A percentile compares a stretch with the other conserved stretches of the same genome.
phyloP scores from a whole-genome alignment of 2,888 invertebrate species.

The Conistra vaccinii region DNA sequence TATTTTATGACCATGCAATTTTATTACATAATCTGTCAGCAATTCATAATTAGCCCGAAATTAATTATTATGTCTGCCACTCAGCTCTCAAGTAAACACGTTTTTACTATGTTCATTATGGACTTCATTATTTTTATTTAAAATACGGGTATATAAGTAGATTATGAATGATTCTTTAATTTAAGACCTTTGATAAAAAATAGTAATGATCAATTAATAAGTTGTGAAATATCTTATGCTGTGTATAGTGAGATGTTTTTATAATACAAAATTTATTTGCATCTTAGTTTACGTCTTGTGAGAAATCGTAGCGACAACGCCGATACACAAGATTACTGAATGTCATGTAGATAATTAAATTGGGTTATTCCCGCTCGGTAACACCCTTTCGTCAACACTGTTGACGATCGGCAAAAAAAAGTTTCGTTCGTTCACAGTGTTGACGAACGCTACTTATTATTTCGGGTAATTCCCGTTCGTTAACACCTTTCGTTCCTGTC shows the following conservation, averaged over 20 bases:
- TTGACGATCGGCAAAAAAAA: no score
- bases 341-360: slow-evolving; percentile 23
- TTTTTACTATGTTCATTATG: slow-evolving; percentile 27
- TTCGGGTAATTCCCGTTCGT: no score
- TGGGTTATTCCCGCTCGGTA: no score
- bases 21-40: slow-evolving; percentile 1
- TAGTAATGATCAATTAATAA: slow-evolving; percentile 49
- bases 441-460: no score
- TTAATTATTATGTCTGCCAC: slow-evolving; percentile 6
- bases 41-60: slow-evolving; percentile 16
- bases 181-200: slow-evolving; percentile 32
- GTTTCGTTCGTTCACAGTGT: no score
- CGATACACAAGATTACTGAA: not conserved
- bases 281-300: slow-evolving; percentile 11
- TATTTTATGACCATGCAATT: slow-evolving; percentile 18
- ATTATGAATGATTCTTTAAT: slow-evolving; percentile 48
- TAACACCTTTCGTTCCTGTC: no score
- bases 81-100: slow-evolving; percentile 11
- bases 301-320: not conserved
- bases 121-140: slow-evolving; percentile 41
- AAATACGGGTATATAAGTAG: slow-evolving; percentile 67
- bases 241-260: slow-evolving; percentile 44
- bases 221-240: slow-evolving; percentile 46
- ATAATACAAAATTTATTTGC: slow-evolving; percentile 22
- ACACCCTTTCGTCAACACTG: no score